Percentiles rank a stretch among this genome's conserved stretches.
Evolutionary conservation across 2,797 vertebrate species (phyloP).

Genomic region (Merluccius polli): DNA sequence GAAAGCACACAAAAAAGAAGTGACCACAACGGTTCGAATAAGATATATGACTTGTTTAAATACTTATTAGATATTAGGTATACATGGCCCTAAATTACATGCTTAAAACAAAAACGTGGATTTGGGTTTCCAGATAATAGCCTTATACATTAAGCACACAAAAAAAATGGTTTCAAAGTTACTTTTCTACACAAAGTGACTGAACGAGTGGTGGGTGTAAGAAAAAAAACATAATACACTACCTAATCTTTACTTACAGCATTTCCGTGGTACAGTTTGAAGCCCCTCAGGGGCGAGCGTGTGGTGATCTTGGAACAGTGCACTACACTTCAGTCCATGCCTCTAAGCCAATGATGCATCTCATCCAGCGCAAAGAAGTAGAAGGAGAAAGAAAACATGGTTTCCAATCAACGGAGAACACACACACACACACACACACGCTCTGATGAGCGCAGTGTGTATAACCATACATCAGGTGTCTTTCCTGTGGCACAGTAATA

Average conservation of each 20-base stretch:
- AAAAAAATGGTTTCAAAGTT: neutral
- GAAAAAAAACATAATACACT: neutral
- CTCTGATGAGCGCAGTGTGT: constrained; percentile 32
- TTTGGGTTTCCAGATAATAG: too few relatives aligned
- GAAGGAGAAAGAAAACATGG: neutral
- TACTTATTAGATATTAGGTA: too few relatives aligned
- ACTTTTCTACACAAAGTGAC: neutral
- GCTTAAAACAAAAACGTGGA: too few relatives aligned
- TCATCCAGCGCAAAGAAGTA: constrained; percentile 53
- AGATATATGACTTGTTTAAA: too few relatives aligned
- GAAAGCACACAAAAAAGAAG: too few relatives aligned
- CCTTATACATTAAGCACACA: neutral
- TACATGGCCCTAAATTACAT: too few relatives aligned
- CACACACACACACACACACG: constrained; percentile 3
- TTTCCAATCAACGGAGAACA: neutral
- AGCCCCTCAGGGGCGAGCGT: constrained; percentile 33
- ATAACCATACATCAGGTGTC: constrained; percentile 62
- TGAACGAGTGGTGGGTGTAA: neutral
- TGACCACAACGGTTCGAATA: too few relatives aligned
- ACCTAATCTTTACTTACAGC: neutral
- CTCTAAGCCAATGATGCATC: neutral
- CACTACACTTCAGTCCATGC: neutral
- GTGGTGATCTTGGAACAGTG: neutral
- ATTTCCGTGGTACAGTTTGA: constrained; percentile 12
- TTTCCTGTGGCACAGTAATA: constrained; percentile 55